Base-by-base conservation (phyloP, 2,888 invertebrate genomes). In the Spodoptera picta region DNA sequence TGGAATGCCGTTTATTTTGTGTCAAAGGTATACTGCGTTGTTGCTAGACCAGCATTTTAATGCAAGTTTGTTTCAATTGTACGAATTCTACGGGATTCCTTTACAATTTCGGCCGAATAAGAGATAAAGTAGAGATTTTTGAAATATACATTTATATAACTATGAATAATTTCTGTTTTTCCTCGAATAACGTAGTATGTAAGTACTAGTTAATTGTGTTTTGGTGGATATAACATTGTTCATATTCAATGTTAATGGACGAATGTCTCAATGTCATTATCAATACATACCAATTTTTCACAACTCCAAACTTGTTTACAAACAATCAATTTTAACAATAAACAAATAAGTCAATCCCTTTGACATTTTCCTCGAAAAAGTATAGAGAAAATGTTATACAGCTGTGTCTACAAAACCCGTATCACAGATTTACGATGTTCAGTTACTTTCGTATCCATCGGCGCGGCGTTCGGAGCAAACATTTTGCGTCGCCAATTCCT, bases 381-480 rank as follows among this genome's bases (percentile, higher is more conserved):
- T 24, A 27, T 24, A 46, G n/a, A 14, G 12, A 61, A 70, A 71
- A 60, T 55, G 48, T 46, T 60, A 42, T 51, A 56, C 49, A 56
- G 56, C 52, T 64, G 58, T 72, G 58, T 70, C 57, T 64, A 78
- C 64, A 77, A 77, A 77, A 68, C 54, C 48, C 60, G 56, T 65
- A 64, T 67, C 69, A 58, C 54, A 60, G 63, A 68, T 79, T 79
- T 74, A 69, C 67, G 75, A 75, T 68, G 60, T 67, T 69, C 77
- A 69, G 60, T 69, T 69, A 65, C 54, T 57, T 54, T 64, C 71
- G 46, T 27, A 51, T 65, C 54, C 62, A 67, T 64, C 45, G 63
- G 19, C 52, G 60, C 47, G 60, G 47, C 52, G 60, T 49, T 59
- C 53, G 65, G 1, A 19, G 19, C 62, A 80, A 80, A 80, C 67